Conservation (phyloP, 2,888 invertebrate genomes). For the Patella ulyssiponensis region DNA sequence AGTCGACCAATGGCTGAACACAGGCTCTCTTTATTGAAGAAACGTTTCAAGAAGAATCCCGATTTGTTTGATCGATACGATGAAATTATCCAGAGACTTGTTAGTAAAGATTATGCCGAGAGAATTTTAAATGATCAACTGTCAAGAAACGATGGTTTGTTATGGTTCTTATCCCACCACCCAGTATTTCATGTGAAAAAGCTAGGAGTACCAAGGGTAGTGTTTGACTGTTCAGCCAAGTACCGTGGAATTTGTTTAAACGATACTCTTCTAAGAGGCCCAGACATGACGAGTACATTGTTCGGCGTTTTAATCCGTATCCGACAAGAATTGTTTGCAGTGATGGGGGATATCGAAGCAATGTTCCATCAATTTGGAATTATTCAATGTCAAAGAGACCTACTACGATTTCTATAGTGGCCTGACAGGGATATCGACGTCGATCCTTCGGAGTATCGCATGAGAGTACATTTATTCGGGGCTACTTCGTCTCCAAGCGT, state of each 20-base stretch:
- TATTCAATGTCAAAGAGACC: neutral
- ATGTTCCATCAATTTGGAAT: conserved; percentile 10
- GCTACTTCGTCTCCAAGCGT: conserved; percentile 11
- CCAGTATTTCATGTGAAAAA: conserved; percentile 2
- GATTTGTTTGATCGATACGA: neutral
- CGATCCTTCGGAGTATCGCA: conserved; percentile 14
- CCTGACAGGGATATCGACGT: neutral
- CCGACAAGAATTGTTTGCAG: neutral
- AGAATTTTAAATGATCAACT: neutral
- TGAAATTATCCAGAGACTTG: neutral
- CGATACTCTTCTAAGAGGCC: neutral
- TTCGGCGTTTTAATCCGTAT: neutral
- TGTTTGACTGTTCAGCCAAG: neutral
- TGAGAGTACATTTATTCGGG: conserved; percentile 19
- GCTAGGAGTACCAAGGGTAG: neutral
- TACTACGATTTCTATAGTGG: conserved; percentile 16
- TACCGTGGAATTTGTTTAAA: neutral
- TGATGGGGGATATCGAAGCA: conserved; percentile 10
- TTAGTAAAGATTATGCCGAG: neutral
- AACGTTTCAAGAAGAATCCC: neutral
- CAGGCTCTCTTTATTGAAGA: neutral
- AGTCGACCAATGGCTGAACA: neutral
- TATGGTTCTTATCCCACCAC: neutral
- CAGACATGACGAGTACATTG: neutral
- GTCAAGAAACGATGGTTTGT: neutral